phyloP scores from a whole-genome alignment of 2,888 invertebrate genomes.

The Rhingia campestris region DNA sequence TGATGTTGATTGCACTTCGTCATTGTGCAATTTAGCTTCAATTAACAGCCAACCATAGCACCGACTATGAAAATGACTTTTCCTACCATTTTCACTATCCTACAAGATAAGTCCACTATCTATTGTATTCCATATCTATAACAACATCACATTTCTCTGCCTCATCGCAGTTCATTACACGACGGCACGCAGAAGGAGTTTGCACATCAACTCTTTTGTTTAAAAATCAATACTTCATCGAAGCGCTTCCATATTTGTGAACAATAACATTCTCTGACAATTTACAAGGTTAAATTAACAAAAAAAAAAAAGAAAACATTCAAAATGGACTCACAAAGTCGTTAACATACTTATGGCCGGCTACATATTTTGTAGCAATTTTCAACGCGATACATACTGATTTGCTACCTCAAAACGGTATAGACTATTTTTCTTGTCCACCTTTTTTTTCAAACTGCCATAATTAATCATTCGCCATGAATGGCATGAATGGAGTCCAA shows the following conservation, averaged over 20 bases:
- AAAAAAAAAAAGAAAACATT: too few relatives aligned
- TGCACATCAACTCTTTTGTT: slow-evolving; percentile 12
- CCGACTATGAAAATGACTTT: too few relatives aligned
- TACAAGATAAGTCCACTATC: too few relatives aligned
- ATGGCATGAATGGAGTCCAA: slow-evolving; percentile 30
- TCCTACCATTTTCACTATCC: too few relatives aligned
- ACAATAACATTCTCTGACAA: not conserved
- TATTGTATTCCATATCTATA: too few relatives aligned
- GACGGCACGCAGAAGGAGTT: not conserved
- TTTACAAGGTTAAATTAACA: not conserved
- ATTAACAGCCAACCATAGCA: too few relatives aligned
- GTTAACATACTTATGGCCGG: too few relatives aligned
- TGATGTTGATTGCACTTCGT: too few relatives aligned
- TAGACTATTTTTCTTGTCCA: slow-evolving; percentile 39
- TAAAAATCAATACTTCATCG: not conserved
- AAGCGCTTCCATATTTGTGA: not conserved
- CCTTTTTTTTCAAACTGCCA: slow-evolving; percentile 32
- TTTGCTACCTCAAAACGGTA: slow-evolving; percentile 32
- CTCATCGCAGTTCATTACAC: too few relatives aligned
- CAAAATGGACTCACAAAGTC: too few relatives aligned
- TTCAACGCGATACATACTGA: not conserved
- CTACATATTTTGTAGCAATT: slow-evolving; percentile 33
- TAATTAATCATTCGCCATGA: slow-evolving; percentile 42
- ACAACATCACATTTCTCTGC: too few relatives aligned
- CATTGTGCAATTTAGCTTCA: too few relatives aligned